A percentile compares a stretch with the other conserved stretches of the same genome.
Evolutionary conservation across 2,113 vertebrate species (phyloP).

Genomic region (Agapornis roseicollis): DNA sequence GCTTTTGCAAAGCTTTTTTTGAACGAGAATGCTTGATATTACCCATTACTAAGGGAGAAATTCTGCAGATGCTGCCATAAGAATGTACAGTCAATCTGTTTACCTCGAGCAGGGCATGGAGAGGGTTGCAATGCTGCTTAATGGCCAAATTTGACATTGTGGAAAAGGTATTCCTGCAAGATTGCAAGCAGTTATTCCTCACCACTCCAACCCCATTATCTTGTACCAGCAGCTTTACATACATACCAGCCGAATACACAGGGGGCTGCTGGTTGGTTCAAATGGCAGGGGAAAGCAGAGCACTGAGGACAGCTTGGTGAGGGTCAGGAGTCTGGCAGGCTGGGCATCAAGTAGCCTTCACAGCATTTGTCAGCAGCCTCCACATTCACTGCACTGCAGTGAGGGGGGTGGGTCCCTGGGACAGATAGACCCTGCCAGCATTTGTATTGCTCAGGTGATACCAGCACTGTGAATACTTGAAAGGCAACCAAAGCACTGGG

Average conservation of each 20-base stretch:
- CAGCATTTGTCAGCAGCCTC: background rate
- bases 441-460: background rate
- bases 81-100: background rate
- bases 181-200: background rate
- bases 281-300: background rate
- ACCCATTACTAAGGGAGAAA: background rate
- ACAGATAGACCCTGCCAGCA: background rate
- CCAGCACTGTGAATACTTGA: background rate
- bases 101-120: background rate
- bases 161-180: background rate
- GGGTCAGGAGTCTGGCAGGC: background rate
- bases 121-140: background rate
- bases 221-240: background rate
- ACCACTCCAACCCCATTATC: background rate
- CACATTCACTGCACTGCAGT: background rate
- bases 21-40: background rate
- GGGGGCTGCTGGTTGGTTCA: background rate
- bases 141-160: background rate
- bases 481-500: background rate
- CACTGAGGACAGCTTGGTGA: background rate
- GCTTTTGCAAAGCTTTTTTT: background rate
- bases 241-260: background rate
- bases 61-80: background rate
- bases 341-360: background rate
- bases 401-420: rapidly evolving